Conservation (phyloP, 2,113 vertebrate genomes). For the Coracopsis vasa region DNA sequence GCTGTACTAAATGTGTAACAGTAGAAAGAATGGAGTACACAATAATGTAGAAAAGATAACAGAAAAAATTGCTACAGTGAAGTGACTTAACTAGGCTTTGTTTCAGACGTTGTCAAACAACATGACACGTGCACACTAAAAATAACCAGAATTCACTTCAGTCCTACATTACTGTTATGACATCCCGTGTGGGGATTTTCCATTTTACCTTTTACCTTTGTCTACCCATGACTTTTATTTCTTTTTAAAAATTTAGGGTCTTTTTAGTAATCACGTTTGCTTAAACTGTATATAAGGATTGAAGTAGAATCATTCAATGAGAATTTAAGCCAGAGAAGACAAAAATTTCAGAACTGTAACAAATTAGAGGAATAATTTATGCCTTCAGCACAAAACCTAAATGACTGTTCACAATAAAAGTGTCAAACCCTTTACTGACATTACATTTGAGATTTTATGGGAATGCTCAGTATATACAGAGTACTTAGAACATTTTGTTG, state of each 20-base stretch:
- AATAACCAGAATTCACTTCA: not conserved
- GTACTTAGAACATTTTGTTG: not conserved
- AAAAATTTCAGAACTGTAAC: not conserved
- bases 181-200: not conserved
- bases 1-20: not conserved
- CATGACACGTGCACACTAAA: not conserved
- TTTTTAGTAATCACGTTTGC: not conserved
- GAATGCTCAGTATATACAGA: not conserved
- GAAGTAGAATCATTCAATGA: not conserved
- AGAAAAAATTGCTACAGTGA: not conserved
- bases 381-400: not conserved
- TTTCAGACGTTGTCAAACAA: not conserved
- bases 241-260: no score
- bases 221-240: not conserved
- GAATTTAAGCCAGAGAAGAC: not conserved
- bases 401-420: not conserved
- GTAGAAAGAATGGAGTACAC: not conserved
- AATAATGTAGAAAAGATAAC: not conserved
- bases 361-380: not conserved
- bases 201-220: not conserved
- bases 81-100: not conserved
- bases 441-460: not conserved
- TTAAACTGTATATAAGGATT: not conserved
- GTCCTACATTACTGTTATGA: not conserved
- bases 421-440: not conserved